phyloP scores from a whole-genome alignment of 2,888 invertebrate species.

The Malacosoma neustria region DNA sequence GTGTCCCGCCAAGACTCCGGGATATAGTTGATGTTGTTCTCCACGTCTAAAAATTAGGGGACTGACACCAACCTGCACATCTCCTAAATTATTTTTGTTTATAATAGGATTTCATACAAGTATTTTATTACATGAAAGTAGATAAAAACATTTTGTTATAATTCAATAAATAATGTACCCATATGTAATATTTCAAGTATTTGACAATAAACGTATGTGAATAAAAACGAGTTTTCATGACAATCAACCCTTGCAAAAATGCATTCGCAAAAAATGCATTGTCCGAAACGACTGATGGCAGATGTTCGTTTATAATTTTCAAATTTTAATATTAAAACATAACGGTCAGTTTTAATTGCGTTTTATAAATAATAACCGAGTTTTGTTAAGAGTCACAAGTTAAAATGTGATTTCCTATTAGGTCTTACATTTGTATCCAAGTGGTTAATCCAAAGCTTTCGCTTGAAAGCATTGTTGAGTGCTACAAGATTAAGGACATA shows the following conservation, averaged over 20 bases:
- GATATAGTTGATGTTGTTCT: no score
- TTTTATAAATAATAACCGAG: neutral
- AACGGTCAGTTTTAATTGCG: conserved; percentile 23
- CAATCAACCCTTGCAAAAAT: conserved; percentile 38
- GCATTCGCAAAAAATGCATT: conserved; percentile 46
- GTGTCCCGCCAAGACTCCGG: no score
- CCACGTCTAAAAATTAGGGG: no score
- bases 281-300: conserved; percentile 51
- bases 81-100: no score
- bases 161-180: neutral
- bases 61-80: no score
- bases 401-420: neutral
- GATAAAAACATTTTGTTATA: neutral
- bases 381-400: neutral
- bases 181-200: neutral
- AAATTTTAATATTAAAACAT: conserved; percentile 15
- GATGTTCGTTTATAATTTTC: conserved; percentile 23
- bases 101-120: no score
- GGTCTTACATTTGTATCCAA: no score
- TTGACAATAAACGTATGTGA: neutral
- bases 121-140: no score
- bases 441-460: no score
- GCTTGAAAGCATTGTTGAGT: no score
- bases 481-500: no score
- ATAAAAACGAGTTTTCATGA: conserved; percentile 42